phyloP scores from a whole-genome alignment of 2,113 vertebrate genomes.

The Dissostichus mawsoni region DNA sequence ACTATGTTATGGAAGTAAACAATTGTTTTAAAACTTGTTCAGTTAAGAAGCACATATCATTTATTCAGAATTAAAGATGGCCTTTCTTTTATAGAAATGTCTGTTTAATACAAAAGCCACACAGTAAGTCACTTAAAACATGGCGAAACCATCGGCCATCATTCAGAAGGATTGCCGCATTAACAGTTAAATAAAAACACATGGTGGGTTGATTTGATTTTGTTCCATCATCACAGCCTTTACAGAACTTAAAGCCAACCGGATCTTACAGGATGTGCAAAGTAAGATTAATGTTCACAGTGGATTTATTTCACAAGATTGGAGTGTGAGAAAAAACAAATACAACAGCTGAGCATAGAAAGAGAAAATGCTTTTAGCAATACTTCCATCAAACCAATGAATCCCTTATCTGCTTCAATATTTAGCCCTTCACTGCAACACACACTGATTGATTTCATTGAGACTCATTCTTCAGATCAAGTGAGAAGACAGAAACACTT shows the following conservation, averaged over 20 bases:
- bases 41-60: slow-evolving; percentile 19
- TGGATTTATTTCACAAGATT: slow-evolving; percentile 40
- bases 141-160: slow-evolving; percentile 17
- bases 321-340: slow-evolving; percentile 20
- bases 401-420: slow-evolving; percentile 30
- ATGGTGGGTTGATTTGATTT: slow-evolving; percentile 36
- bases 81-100: slow-evolving; percentile 43
- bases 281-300: slow-evolving; percentile 44
- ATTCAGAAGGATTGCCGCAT: slow-evolving; percentile 31
- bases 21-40: neutral
- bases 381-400: slow-evolving; percentile 1
- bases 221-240: neutral
- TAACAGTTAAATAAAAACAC: slow-evolving; percentile 47
- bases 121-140: slow-evolving; percentile 49
- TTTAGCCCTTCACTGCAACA: slow-evolving; percentile 40
- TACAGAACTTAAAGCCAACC: slow-evolving; percentile 18
- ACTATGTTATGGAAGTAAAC: too few relatives aligned
- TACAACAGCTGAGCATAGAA: slow-evolving; percentile 16
- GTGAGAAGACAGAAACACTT: slow-evolving; percentile 20
- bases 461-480: neutral
- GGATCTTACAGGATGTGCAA: slow-evolving; percentile 24
- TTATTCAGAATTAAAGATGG: slow-evolving; percentile 41
- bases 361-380: slow-evolving; percentile 2
- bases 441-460: slow-evolving; percentile 16
- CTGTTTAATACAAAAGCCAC: slow-evolving; percentile 61